These are phyloP conservation scores for Tympanuchus pallidicinctus DNA, from an alignment of 2,113 vertebrate species.

Conservation along the genomic window DNA sequence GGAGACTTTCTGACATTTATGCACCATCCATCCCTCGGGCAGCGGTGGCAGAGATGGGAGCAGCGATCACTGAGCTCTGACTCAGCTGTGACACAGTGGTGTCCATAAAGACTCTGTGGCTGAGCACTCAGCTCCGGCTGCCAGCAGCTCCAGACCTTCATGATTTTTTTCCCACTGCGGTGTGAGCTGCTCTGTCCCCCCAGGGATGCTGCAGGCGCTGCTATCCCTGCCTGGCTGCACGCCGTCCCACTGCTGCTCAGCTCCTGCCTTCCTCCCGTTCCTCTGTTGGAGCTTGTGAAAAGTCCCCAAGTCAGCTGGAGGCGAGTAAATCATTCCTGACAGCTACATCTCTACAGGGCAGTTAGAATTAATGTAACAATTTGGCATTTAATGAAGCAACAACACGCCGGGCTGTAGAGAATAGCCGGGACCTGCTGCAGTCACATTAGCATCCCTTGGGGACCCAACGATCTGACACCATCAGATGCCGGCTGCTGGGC, in stretches of 20 bases:
- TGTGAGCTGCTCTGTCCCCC: not conserved
- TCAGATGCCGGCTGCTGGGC: conserved; percentile 60
- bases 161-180: not conserved
- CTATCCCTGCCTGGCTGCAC: not conserved
- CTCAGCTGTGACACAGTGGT: not conserved
- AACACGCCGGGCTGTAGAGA: conserved; percentile 56
- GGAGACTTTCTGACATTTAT: not conserved
- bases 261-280: not conserved
- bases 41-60: accelerated
- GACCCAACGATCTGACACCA: conserved; percentile 55
- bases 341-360: conserved; percentile 90
- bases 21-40: accelerated
- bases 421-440: conserved; percentile 59
- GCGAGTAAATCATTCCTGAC: conserved; percentile 89
- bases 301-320: conserved; percentile 79
- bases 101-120: not conserved
- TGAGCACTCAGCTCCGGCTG: not conserved
- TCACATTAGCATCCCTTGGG: conserved; percentile 29
- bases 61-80: not conserved
- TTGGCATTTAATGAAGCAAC: conserved; percentile 90
- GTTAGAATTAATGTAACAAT: conserved; percentile 90
- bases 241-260: not conserved
- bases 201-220: not conserved
- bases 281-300: not conserved
- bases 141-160: not conserved